Evolutionary conservation across 2,113 vertebrate species (phyloP).

Genomic region (Microcebus ravelobensis): DNA sequence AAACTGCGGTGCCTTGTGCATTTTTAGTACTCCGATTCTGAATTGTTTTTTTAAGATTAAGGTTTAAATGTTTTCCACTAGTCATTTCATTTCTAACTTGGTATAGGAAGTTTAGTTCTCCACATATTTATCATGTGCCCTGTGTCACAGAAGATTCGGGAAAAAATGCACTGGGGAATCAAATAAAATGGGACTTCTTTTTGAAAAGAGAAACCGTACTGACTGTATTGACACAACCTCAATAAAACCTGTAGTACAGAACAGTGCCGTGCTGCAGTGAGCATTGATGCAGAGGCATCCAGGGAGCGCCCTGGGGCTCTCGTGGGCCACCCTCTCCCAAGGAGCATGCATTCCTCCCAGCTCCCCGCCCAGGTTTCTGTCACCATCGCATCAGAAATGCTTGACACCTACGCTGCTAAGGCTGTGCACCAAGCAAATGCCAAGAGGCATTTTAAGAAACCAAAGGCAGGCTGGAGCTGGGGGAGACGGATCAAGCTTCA

Average conservation of each 20-base stretch:
- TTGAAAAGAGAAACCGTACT: conserved; percentile 93
- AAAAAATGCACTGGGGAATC: conserved; percentile 92
- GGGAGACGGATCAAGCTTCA: not conserved
- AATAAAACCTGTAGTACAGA: conserved; percentile 91
- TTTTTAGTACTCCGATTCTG: conserved; percentile 84
- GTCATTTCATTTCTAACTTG: conserved; percentile 84
- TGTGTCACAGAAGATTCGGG: conserved; percentile 91
- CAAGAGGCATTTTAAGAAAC: not conserved
- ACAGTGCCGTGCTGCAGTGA: not conserved
- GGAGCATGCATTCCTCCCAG: not conserved
- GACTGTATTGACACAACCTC: conserved; percentile 93
- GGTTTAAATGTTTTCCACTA: conserved; percentile 78
- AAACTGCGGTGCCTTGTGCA: conserved; percentile 82
- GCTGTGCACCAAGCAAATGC: not conserved
- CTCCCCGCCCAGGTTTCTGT: not conserved
- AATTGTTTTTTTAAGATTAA: conserved; percentile 77
- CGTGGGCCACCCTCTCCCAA: too few species aligned
- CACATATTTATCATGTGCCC: conserved; percentile 91
- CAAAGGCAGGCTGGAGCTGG: not conserved
- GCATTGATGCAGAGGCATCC: not conserved
- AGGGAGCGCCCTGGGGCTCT: not conserved
- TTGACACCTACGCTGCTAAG: not conserved
- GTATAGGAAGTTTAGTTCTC: conserved; percentile 85
- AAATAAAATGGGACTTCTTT: conserved; percentile 91
- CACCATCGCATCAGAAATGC: not conserved